These are phyloP conservation scores for Lordiphosa mommai DNA, from an alignment of 1,140 invertebrate genomes.

Conservation along the genomic window DNA sequence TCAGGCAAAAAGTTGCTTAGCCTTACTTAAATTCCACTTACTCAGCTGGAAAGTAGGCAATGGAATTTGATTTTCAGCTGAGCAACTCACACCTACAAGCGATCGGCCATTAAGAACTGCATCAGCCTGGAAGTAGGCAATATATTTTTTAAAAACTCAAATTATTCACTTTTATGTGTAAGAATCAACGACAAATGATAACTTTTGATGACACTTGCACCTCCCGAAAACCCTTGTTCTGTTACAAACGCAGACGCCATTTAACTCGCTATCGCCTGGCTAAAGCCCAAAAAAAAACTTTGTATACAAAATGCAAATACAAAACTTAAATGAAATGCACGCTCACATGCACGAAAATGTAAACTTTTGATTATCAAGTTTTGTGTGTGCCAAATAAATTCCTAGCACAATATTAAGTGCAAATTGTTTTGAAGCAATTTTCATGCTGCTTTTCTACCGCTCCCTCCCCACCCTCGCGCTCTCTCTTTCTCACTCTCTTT, in stretches of 20 bases:
- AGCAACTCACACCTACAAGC: no score
- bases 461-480: background rate
- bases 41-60: background rate
- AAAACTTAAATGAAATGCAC: constrained; percentile 65
- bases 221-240: no score
- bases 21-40: no score
- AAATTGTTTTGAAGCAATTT: constrained; percentile 72
- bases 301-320: constrained; percentile 49
- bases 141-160: no score
- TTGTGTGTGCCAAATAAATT: constrained; percentile 50
- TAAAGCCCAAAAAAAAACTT: constrained; percentile 28
- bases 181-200: no score
- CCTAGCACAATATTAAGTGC: constrained; percentile 65
- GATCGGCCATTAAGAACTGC: no score
- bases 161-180: no score
- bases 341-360: constrained; percentile 37
- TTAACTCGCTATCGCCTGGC: constrained; percentile 16
- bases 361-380: constrained; percentile 67
- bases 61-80: background rate
- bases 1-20: no score
- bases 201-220: constrained; percentile 13
- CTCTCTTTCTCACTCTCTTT: constrained; percentile 22
- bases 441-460: constrained; percentile 11
- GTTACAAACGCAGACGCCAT: background rate
- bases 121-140: background rate